Percentiles rank a stretch among this genome's conserved stretches.
These are phyloP conservation scores for Leucoraja erinaceus DNA, from an alignment of 2,113 vertebrate genomes.

Conservation along the genomic window DNA sequence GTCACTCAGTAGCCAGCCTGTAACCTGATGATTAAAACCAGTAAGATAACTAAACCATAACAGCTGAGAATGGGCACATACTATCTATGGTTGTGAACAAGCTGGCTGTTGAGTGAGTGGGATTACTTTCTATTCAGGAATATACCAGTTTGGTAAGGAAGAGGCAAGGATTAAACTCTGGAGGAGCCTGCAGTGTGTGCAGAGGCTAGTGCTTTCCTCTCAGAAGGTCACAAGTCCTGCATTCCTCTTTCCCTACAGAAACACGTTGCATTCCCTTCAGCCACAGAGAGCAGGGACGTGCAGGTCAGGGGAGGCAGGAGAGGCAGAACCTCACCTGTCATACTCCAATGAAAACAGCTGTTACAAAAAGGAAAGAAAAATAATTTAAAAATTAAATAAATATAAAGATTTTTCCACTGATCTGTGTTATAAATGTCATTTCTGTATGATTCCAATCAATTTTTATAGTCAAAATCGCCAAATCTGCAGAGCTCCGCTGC, in stretches of 20 bases:
- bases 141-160: neutral
- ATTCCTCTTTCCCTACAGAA: neutral
- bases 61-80: neutral
- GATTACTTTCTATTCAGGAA: neutral
- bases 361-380: no score
- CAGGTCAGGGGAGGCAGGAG: no score
- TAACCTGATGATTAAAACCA: neutral
- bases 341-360: no score
- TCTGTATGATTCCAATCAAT: no score
- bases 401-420: no score
- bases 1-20: neutral
- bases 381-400: no score
- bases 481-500: no score
- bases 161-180: neutral
- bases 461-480: no score
- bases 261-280: neutral
- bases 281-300: neutral
- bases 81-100: neutral
- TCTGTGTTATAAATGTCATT: no score
- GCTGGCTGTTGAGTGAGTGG: neutral
- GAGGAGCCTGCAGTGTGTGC: neutral
- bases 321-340: no score
- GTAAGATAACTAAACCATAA: neutral
- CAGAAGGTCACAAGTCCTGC: neutral
- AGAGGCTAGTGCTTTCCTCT: neutral